phyloP scores from a whole-genome alignment of 2,113 vertebrate species.

The Pagrus major region DNA sequence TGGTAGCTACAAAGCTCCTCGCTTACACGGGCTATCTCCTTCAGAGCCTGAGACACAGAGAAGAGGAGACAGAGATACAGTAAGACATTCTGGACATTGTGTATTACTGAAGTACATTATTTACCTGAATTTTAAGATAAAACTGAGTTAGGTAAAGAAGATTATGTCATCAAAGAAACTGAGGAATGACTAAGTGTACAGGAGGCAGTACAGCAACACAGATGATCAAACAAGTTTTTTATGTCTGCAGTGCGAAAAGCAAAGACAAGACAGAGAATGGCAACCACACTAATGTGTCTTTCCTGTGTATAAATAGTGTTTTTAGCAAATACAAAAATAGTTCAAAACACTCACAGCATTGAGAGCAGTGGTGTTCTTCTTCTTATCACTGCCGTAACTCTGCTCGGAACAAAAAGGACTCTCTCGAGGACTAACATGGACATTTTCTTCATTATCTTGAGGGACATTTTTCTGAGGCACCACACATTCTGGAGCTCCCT shows the following conservation, averaged over 20 bases:
- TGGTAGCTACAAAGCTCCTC: slow-evolving; percentile 98
- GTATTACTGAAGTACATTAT: not conserved
- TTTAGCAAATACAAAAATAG: slow-evolving; percentile 3
- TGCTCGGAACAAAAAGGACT: slow-evolving; percentile 51
- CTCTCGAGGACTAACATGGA: slow-evolving; percentile 17
- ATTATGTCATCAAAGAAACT: slow-evolving; percentile 13
- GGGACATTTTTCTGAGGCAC: slow-evolving; percentile 31
- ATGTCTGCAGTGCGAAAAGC: not conserved
- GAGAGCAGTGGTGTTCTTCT: slow-evolving; percentile 88
- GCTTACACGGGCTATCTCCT: slow-evolving; percentile 96
- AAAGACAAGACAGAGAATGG: not conserved
- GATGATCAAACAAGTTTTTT: slow-evolving; percentile 7
- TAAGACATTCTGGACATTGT: slow-evolving; percentile 22
- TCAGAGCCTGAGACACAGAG: slow-evolving; percentile 88
- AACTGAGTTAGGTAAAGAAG: not conserved
- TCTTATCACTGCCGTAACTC: slow-evolving; percentile 79
- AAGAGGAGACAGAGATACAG: slow-evolving; percentile 16
- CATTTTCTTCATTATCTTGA: slow-evolving; percentile 30
- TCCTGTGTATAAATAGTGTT: not conserved
- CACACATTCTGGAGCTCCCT: slow-evolving; percentile 38
- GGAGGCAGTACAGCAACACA: not conserved
- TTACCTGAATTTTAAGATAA: no score
- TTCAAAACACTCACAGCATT: slow-evolving; percentile 88
- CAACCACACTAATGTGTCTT: not conserved
- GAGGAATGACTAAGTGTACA: not conserved